Percentiles rank a stretch among this genome's conserved stretches.
Evolutionary conservation across 2,888 invertebrate species (phyloP).

Genomic region (Metalampra italica): DNA sequence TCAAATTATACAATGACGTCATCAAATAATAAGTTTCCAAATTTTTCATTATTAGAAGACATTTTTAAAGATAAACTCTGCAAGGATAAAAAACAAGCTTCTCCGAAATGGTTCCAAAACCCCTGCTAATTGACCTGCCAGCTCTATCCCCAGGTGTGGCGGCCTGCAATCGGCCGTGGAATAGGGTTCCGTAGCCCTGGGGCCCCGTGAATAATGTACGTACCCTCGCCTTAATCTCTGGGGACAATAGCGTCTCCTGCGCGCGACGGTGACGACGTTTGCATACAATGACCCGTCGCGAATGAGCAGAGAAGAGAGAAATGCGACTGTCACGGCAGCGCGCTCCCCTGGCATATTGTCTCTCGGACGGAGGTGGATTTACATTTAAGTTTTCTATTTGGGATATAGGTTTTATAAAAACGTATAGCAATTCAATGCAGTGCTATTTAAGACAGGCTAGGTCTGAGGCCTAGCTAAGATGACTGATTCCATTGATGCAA

Average conservation of each 20-base stretch:
- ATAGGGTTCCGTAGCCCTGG: slow-evolving; percentile 42
- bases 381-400: not conserved
- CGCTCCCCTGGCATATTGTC: slow-evolving; percentile 15
- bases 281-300: slow-evolving; percentile 66
- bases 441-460: no score
- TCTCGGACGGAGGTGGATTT: not conserved
- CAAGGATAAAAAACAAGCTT: no score
- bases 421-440: no score
- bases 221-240: slow-evolving; percentile 61
- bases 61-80: no score
- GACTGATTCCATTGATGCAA: no score
- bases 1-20: no score
- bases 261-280: slow-evolving; percentile 70
- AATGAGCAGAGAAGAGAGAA: slow-evolving; percentile 23
- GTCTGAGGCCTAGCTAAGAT: no score
- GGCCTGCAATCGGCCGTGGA: not conserved
- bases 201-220: slow-evolving; percentile 57
- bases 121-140: no score
- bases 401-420: not conserved
- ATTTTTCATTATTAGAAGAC: no score
- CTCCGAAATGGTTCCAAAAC: no score
- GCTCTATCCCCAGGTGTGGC: not conserved
- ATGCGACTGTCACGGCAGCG: slow-evolving; percentile 35
- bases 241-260: slow-evolving; percentile 66
- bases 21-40: no score